These are phyloP conservation scores for Pogona vitticeps DNA, from an alignment of 2,113 vertebrate species.

Conservation along the genomic window DNA sequence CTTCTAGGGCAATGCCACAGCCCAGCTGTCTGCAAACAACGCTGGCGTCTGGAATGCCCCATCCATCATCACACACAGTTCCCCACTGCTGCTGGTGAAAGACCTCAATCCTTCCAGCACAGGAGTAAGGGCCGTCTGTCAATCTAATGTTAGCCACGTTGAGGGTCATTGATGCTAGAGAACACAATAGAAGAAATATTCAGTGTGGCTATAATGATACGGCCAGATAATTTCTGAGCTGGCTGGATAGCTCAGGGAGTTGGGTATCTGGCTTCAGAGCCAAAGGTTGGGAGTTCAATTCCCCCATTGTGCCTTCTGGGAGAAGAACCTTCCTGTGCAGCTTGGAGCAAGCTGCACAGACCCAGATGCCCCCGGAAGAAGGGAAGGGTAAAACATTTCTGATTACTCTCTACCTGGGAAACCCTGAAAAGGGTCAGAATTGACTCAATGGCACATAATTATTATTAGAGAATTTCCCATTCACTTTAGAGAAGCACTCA, in stretches of 20 bases:
- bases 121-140: conserved; percentile 12
- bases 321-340: too few relatives aligned
- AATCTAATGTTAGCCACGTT: conserved; percentile 39
- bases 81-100: conserved; percentile 49
- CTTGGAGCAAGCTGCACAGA: too few relatives aligned
- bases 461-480: not conserved
- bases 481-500: not conserved
- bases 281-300: too few relatives aligned
- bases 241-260: too few relatives aligned
- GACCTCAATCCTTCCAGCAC: conserved; percentile 58
- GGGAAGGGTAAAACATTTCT: too few relatives aligned
- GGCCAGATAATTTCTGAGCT: not conserved
- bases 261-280: too few relatives aligned
- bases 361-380: too few relatives aligned
- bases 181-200: not conserved
- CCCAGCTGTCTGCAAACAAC: conserved; percentile 59
- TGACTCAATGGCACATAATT: too few relatives aligned
- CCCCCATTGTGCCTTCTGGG: too few relatives aligned
- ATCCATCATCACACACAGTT: conserved; percentile 41
- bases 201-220: not conserved
- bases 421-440: too few relatives aligned
- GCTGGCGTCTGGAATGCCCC: conserved; percentile 27
- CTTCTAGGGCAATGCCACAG: conserved; percentile 30
- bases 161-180: not conserved
- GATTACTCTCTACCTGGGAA: too few relatives aligned